Conservation (phyloP, 2,888 invertebrate genomes). For the Mayetiola destructor region DNA sequence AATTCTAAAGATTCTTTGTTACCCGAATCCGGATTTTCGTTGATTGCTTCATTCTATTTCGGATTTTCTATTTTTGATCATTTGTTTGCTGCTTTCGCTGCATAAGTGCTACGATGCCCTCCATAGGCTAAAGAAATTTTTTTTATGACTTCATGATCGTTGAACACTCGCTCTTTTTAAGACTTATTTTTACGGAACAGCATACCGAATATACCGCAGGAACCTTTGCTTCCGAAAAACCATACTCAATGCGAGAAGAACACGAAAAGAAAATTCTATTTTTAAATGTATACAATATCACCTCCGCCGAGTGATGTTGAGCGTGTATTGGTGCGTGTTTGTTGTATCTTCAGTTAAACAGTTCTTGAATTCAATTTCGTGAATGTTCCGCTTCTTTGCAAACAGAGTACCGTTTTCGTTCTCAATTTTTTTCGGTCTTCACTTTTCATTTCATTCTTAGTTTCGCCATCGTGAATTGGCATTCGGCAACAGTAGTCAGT, state of each 20-base stretch:
- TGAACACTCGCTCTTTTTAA: constrained; percentile 4
- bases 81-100: too few species aligned
- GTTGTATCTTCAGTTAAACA: constrained; percentile 7
- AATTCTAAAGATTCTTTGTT: too few species aligned
- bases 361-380: background rate
- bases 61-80: too few species aligned
- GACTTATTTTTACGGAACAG: background rate
- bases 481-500: too few species aligned
- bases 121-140: too few species aligned
- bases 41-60: too few species aligned
- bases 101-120: too few species aligned
- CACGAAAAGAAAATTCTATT: background rate
- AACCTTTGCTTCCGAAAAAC: background rate
- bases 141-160: too few species aligned
- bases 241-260: background rate
- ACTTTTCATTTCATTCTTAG: too few species aligned
- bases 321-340: too few species aligned
- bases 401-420: background rate
- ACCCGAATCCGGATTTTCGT: too few species aligned
- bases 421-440: background rate
- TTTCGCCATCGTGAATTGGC: too few species aligned
- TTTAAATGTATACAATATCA: constrained; percentile 1
- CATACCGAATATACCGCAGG: background rate
- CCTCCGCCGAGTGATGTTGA: constrained; percentile 7
- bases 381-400: background rate